Base-by-base conservation (phyloP, 1,140 invertebrate species). In the Stegodyphus mimosarum region DNA sequence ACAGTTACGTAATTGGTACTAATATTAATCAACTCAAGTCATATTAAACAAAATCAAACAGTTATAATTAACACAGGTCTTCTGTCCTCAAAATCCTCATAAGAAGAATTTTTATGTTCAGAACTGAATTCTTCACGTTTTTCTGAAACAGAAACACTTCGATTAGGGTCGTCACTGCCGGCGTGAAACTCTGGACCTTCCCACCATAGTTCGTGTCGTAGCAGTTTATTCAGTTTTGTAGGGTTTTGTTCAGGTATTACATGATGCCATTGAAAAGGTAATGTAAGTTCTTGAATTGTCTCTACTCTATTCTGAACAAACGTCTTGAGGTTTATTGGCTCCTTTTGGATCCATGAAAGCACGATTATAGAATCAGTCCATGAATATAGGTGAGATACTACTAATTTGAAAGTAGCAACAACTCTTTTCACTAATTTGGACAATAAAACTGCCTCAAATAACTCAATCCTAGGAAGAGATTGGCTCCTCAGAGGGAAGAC, bases 251-350 rank as follows among this genome's bases (percentile, higher is more conserved):
- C n/a, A 10, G 17, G 33, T 49, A 79, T 33, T 10, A 87, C 79
- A 51, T 86, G 70, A 63, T 77, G 17, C 75, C 84, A 86, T 49
- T 72, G 84, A 6, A 2, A 3, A 5, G 49, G 4, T 15, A 7
- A 7, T 6, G 71, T 74, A 6, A 66, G 18, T 67, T 83, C 70
- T 4, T 89, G 88, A 74, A 91, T 90, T 86, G 89, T 73, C 49
- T 83, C 86, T 0, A 91, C 89, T 74, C 90, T 71, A 87, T 92
- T 91, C 0, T 86, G 88, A 2, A 91, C 90, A 87, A 89, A 91
- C 0, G 88, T 88, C 87, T 91, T 90, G 81, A 89, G 88, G 48
- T 77, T 72, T n/a, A 75, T 64, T 5, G 89, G 87, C n/a, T 88
- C 50, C 49, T 63, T 86, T 52, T 85, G 79, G 2, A 91, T 87